Percentiles rank a stretch among this genome's conserved stretches.
phyloP scores from a whole-genome alignment of 2,113 vertebrate genomes.

The Xiphias gladius region DNA sequence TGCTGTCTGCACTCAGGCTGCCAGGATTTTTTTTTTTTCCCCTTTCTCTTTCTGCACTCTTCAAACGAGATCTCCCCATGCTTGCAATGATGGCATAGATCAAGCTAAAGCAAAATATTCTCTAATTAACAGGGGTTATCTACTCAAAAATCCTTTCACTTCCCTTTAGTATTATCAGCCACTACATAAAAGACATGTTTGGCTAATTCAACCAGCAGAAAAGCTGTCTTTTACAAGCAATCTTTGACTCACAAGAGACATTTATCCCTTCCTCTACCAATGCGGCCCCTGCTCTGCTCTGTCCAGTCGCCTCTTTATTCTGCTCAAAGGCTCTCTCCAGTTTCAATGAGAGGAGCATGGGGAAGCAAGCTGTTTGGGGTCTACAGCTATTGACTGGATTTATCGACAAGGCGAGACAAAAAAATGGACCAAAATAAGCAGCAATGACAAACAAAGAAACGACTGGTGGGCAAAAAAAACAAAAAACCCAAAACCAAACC shows the following conservation, averaged over 20 bases:
- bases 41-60: slow-evolving; percentile 43
- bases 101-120: slow-evolving; percentile 13
- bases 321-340: slow-evolving; percentile 30
- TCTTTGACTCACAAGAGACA: slow-evolving; percentile 33
- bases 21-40: slow-evolving; percentile 42
- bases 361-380: slow-evolving; percentile 37
- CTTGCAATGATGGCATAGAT: slow-evolving; percentile 23
- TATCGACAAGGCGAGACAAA: slow-evolving; percentile 34
- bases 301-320: slow-evolving; percentile 28
- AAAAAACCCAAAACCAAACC: not conserved
- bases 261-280: slow-evolving; percentile 33
- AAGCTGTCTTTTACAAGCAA: slow-evolving; percentile 47
- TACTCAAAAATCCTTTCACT: slow-evolving; percentile 10
- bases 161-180: not conserved
- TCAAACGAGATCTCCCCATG: slow-evolving; percentile 39
- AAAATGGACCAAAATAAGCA: slow-evolving; percentile 50
- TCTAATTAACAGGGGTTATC: slow-evolving; percentile 41
- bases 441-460: slow-evolving; percentile 40
- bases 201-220: slow-evolving; percentile 17
- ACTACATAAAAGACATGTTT: slow-evolving; percentile 23
- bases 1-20: slow-evolving; percentile 64
- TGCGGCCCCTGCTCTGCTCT: slow-evolving; percentile 1
- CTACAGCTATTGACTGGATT: slow-evolving; percentile 49
- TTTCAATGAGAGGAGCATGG: slow-evolving; percentile 29
- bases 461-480: slow-evolving; percentile 19